phyloP scores from a whole-genome alignment of 92 coral and sea anemone species.

The Porites cylindrica region DNA sequence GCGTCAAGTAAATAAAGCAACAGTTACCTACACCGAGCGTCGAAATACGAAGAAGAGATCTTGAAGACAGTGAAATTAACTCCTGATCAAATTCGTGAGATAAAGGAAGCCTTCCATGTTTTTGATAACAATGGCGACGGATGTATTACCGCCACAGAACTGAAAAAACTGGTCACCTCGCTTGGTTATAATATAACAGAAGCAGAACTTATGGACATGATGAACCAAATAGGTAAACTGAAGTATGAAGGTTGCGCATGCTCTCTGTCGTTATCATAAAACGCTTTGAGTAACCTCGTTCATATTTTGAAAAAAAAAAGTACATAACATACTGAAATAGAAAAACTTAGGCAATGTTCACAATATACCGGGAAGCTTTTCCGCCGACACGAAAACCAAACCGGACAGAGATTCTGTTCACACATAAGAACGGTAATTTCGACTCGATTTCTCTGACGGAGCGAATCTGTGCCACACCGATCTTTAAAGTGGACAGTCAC shows the following conservation, averaged over 20 bases:
- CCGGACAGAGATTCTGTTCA: too few relatives aligned
- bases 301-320: too few relatives aligned
- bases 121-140: slow-evolving; percentile 97
- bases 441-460: too few relatives aligned
- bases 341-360: too few relatives aligned
- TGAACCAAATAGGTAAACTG: slow-evolving; percentile 93
- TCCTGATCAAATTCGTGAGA: slow-evolving; percentile 78
- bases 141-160: slow-evolving; percentile 92
- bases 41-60: slow-evolving; percentile 34
- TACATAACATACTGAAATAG: too few relatives aligned
- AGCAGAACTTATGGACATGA: slow-evolving; percentile 99
- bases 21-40: background rate
- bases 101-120: slow-evolving; percentile 93
- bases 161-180: slow-evolving; percentile 89
- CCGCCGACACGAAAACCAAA: too few relatives aligned
- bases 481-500: too few relatives aligned
- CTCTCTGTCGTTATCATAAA: too few relatives aligned
- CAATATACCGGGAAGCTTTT: too few relatives aligned
- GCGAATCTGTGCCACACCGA: too few relatives aligned
- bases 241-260: background rate
- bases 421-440: too few relatives aligned
- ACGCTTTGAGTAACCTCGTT: too few relatives aligned
- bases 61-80: slow-evolving; percentile 18
- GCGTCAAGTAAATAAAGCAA: slow-evolving; percentile 16
- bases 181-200: slow-evolving; percentile 98